A percentile compares a stretch with the other conserved stretches of the same genome.
Conservation (phyloP, 2,113 vertebrate genomes). For the Cephalopholis sonnerati region DNA sequence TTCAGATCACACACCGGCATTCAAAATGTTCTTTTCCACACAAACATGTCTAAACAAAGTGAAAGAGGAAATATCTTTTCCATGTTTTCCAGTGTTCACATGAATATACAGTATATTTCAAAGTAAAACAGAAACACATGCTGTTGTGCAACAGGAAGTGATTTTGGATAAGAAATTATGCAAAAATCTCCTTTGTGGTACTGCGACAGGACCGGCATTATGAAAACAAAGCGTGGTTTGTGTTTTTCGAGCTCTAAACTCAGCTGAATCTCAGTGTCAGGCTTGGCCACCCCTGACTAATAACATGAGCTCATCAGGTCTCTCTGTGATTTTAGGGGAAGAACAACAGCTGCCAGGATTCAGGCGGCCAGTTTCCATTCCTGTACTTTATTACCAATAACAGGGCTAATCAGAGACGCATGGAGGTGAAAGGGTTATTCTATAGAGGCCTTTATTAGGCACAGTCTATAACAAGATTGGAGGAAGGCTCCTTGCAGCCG, state of each 20-base stretch:
- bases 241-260: constrained; percentile 21
- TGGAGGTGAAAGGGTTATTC: constrained; percentile 63
- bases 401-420: constrained; percentile 69
- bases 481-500: constrained; percentile 9
- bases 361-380: constrained; percentile 65
- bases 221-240: constrained; percentile 54
- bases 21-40: constrained; percentile 15
- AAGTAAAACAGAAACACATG: constrained; percentile 1
- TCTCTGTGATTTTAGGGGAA: constrained; percentile 64
- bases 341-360: constrained; percentile 68
- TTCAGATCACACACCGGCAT: constrained; percentile 1
- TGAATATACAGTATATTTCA: constrained; percentile 2
- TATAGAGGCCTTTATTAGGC: constrained; percentile 30
- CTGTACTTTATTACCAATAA: constrained; percentile 75
- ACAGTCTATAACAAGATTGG: constrained; percentile 9
- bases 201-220: neutral
- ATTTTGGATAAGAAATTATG: constrained; percentile 9
- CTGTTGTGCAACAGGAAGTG: constrained; percentile 17
- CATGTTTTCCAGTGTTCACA: constrained; percentile 6
- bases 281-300: constrained; percentile 60
- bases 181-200: neutral
- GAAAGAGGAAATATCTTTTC: neutral
- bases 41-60: neutral
- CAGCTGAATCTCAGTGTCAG: constrained; percentile 42
- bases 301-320: constrained; percentile 74